Percentiles rank a stretch among this genome's conserved stretches.
phyloP scores from a whole-genome alignment of 2,888 invertebrate genomes.

The Netelia inedita region DNA sequence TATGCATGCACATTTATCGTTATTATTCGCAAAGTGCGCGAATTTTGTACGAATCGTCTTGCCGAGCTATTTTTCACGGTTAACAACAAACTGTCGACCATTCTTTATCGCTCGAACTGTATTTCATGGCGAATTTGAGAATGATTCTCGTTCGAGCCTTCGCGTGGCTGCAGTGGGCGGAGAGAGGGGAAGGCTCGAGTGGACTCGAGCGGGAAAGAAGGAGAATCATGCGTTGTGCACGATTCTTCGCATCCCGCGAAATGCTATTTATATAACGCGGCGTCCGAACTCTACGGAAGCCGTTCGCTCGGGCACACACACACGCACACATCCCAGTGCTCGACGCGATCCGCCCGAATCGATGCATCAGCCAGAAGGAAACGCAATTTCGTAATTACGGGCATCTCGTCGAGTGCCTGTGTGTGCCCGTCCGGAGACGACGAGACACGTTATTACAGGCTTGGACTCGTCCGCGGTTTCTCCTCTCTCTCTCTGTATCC shows the following conservation, averaged over 20 bases:
- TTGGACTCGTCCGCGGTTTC: constrained; percentile 31
- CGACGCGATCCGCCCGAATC: constrained; percentile 56
- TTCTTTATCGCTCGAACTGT: constrained; percentile 14
- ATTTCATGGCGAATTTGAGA: constrained; percentile 5
- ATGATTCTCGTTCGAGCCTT: neutral
- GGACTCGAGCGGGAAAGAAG: constrained; percentile 2
- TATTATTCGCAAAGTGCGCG: no score
- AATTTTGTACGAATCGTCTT: no score
- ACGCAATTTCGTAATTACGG: constrained; percentile 75
- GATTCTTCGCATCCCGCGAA: constrained; percentile 47
- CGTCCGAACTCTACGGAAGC: constrained; percentile 69
- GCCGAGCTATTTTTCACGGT: no score
- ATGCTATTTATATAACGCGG: constrained; percentile 71
- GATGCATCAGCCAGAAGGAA: constrained; percentile 70
- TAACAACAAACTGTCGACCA: neutral
- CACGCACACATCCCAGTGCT: neutral
- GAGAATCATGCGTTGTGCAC: constrained; percentile 8
- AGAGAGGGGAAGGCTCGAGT: constrained; percentile 2
- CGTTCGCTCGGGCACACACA: constrained; percentile 34
- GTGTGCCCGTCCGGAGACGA: constrained; percentile 27
- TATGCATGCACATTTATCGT: no score
- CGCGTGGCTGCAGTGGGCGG: neutral
- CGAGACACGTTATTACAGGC: constrained; percentile 68
- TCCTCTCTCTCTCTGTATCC: constrained; percentile 1
- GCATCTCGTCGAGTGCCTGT: constrained; percentile 26